A percentile compares a stretch with the other conserved stretches of the same genome.
These are phyloP conservation scores for Paramacrobiotus metropolitanus DNA, from an alignment of 1,140 invertebrate genomes.

Conservation along the genomic window DNA sequence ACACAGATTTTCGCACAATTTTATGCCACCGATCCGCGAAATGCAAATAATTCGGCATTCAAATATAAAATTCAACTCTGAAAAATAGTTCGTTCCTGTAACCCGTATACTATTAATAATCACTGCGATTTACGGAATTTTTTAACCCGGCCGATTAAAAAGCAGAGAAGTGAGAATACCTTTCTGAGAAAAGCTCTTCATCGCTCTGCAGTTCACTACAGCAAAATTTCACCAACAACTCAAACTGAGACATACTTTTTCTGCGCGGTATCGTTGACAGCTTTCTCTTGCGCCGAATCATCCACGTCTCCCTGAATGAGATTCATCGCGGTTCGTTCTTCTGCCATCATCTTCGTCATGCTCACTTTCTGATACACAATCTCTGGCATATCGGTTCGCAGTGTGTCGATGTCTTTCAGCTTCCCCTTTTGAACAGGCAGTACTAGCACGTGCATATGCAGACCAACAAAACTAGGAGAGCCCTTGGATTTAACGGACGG, in stretches of 20 bases:
- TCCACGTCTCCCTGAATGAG: not conserved
- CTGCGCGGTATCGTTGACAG: not conserved
- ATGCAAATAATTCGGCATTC: too few relatives aligned
- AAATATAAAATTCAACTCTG: too few relatives aligned
- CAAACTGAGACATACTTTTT: not conserved
- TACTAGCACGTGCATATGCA: not conserved
- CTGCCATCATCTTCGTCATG: not conserved
- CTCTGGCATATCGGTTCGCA: not conserved
- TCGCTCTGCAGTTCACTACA: not conserved
- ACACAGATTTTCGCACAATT: too few relatives aligned
- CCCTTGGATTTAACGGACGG: too few relatives aligned
- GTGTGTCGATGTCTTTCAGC: not conserved
- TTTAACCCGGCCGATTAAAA: too few relatives aligned
- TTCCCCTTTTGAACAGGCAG: not conserved
- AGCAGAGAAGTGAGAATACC: not conserved
- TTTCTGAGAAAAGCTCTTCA: not conserved
- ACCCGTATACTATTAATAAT: too few relatives aligned
- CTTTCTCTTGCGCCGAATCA: not conserved
- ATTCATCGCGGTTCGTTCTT: slow-evolving; percentile 2
- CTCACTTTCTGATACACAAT: not conserved
- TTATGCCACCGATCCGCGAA: too few relatives aligned
- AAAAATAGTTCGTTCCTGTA: too few relatives aligned
- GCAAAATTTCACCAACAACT: not conserved
- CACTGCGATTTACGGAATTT: too few relatives aligned
- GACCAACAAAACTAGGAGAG: not conserved